phyloP scores from a whole-genome alignment of 2,797 vertebrate genomes.

The Falco naumanni region DNA sequence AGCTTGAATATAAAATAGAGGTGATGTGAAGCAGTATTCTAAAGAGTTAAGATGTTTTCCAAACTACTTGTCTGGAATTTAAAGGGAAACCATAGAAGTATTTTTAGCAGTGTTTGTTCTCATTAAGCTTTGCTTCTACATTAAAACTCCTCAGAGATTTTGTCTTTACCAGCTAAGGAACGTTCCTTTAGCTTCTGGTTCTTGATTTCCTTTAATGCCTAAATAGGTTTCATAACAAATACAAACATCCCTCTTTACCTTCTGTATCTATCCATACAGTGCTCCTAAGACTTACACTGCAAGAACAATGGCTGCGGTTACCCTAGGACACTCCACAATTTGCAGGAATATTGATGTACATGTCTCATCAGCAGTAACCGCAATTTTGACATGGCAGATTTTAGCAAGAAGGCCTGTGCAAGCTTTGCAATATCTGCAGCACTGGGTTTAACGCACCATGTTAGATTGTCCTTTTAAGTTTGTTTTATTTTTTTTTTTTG shows the following conservation, averaged over 20 bases:
- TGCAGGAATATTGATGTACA: background rate
- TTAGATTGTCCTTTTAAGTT: background rate
- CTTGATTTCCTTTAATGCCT: background rate
- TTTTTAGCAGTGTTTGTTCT: background rate
- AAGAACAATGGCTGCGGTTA: background rate
- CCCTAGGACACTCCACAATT: background rate
- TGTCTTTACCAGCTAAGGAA: background rate
- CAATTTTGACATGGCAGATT: background rate
- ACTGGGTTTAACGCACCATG: rapidly evolving
- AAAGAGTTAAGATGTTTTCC: background rate
- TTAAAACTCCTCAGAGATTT: background rate
- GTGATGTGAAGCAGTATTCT: background rate
- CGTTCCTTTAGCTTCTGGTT: background rate
- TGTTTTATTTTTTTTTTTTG: background rate
- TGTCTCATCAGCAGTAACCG: background rate
- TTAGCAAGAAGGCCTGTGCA: background rate
- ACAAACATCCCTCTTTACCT: background rate
- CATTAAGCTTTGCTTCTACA: background rate
- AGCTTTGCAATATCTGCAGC: background rate
- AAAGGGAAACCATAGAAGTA: background rate
- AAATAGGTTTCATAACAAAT: background rate
- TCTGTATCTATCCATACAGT: no score
- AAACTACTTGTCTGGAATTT: background rate
- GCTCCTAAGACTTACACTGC: background rate
- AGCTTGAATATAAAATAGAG: background rate